Percentiles rank a stretch among this genome's conserved stretches.
Evolutionary conservation across 2,797 vertebrate genomes (phyloP).

Genomic region (Crocidura indochinensis): DNA sequence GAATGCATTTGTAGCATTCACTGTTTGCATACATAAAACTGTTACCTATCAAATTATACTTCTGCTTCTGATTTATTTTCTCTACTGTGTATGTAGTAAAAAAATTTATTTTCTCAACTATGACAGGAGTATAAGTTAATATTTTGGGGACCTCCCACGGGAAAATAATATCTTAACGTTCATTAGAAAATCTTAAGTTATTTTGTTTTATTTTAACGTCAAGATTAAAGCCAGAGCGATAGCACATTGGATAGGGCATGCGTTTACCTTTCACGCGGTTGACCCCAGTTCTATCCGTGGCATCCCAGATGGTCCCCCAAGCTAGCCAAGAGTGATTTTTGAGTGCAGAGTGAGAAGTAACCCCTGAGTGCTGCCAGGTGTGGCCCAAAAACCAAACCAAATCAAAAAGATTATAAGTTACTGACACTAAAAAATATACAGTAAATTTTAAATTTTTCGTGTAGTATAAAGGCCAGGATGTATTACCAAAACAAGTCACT

Average conservation of each 20-base stretch:
- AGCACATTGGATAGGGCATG: too few species aligned
- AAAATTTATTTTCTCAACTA: constrained; percentile 37
- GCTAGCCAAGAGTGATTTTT: too few species aligned
- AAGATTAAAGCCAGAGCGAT: too few species aligned
- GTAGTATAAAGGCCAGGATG: background rate
- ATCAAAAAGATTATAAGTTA: background rate
- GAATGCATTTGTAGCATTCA: background rate
- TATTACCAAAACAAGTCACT: background rate
- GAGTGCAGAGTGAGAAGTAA: too few species aligned
- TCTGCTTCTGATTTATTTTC: background rate
- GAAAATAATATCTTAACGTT: constrained; percentile 48
- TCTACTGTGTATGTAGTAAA: background rate
- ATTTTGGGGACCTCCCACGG: background rate
- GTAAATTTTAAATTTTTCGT: constrained; percentile 10
- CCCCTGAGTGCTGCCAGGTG: too few species aligned
- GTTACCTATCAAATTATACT: constrained; percentile 22
- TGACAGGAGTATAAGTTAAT: background rate
- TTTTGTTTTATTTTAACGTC: constrained; percentile 26
- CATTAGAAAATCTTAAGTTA: constrained; percentile 27
- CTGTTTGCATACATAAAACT: background rate
- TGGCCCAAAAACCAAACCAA: too few species aligned
- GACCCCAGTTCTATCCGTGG: too few species aligned
- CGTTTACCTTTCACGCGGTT: too few species aligned
- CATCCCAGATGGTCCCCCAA: too few species aligned
- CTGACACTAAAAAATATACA: constrained; percentile 38